phyloP scores from a whole-genome alignment of 1,140 invertebrate species.

The Monochamus saltuarius region DNA sequence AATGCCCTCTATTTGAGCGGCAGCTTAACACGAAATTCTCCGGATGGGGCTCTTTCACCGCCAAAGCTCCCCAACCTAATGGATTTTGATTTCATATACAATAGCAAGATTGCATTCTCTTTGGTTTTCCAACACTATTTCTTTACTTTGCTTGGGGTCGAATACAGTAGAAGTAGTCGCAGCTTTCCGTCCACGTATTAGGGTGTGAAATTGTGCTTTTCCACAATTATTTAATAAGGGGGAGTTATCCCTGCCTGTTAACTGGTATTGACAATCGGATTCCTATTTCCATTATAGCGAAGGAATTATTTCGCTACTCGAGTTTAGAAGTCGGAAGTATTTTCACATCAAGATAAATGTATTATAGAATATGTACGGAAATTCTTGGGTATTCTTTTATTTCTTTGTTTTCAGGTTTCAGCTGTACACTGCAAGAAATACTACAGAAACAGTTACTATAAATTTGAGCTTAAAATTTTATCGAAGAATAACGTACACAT shows the following conservation, averaged over 20 bases:
- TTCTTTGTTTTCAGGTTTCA: too few relatives aligned
- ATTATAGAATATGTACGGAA: too few relatives aligned
- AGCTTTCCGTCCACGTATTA: not conserved
- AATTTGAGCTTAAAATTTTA: too few relatives aligned
- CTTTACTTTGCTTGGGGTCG: slow-evolving; percentile 34
- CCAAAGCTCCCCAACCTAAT: slow-evolving; percentile 34
- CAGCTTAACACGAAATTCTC: slow-evolving; percentile 42
- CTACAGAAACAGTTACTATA: too few relatives aligned
- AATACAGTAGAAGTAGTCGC: slow-evolving; percentile 11
- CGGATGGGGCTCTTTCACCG: slow-evolving; percentile 30
- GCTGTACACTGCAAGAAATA: too few relatives aligned
- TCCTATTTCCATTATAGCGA: too few relatives aligned
- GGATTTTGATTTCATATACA: slow-evolving; percentile 50
- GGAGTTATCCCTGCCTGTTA: not conserved
- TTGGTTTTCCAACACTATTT: slow-evolving; percentile 36
- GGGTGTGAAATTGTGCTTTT: slow-evolving; percentile 16
- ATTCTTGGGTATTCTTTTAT: too few relatives aligned
- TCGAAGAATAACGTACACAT: too few relatives aligned
- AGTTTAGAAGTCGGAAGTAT: too few relatives aligned
- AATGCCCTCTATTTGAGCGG: slow-evolving; percentile 42
- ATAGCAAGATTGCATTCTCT: slow-evolving; percentile 43
- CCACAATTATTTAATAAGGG: slow-evolving; percentile 11
- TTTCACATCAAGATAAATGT: too few relatives aligned
- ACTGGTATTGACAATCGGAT: not conserved
- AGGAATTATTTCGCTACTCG: too few relatives aligned